Conservation (phyloP, 2,888 invertebrate genomes). For the Thyatira batis region DNA sequence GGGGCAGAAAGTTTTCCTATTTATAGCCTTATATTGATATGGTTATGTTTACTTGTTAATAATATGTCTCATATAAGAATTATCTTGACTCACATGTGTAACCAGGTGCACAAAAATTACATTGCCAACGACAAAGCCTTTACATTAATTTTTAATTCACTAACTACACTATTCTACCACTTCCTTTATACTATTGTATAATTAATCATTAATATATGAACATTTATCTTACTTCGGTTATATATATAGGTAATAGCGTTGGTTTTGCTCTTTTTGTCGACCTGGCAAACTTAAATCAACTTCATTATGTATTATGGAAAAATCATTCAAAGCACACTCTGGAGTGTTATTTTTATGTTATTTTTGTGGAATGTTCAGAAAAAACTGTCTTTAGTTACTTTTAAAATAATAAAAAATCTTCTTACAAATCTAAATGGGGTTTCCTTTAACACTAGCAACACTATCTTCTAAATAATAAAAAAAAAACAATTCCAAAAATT, state of each 20-base stretch:
- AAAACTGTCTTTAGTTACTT: background rate
- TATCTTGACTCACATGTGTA: slow-evolving; percentile 43
- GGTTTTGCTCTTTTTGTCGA: slow-evolving; percentile 77
- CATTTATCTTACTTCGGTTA: slow-evolving; percentile 14
- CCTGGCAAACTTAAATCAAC: slow-evolving; percentile 69
- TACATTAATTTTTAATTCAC: slow-evolving; percentile 37
- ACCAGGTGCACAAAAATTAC: slow-evolving; percentile 80
- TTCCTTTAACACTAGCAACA: too few relatives aligned
- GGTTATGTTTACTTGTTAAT: background rate
- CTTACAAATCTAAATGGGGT: too few relatives aligned
- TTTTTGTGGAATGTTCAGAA: background rate
- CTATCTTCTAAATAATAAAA: too few relatives aligned
- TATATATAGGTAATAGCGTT: slow-evolving; percentile 42
- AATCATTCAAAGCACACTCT: background rate
- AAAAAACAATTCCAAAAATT: background rate
- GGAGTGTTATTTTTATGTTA: background rate
- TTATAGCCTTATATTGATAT: too few relatives aligned
- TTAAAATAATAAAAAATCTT: background rate
- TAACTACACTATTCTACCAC: slow-evolving; percentile 53
- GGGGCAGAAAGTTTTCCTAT: too few relatives aligned
- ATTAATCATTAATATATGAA: slow-evolving; percentile 20
- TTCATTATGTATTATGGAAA: slow-evolving; percentile 7
- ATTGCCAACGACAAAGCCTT: slow-evolving; percentile 74
- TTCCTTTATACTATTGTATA: slow-evolving; percentile 41
- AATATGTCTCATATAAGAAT: slow-evolving; percentile 20